These are phyloP conservation scores for Zeugodacus cucurbitae DNA, from an alignment of 1,140 invertebrate genomes.

Conservation along the genomic window DNA sequence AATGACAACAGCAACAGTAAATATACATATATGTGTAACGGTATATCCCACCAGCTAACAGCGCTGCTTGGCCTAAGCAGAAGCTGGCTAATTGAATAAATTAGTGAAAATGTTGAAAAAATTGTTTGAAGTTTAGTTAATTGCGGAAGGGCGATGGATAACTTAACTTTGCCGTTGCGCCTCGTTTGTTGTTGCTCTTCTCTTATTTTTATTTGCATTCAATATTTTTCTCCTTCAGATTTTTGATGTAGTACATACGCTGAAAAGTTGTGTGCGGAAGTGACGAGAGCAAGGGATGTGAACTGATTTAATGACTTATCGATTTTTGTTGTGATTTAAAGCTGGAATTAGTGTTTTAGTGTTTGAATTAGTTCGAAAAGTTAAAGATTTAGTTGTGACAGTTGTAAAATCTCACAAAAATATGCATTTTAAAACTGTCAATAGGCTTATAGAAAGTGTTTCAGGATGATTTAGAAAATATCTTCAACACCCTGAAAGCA, in stretches of 20 bases:
- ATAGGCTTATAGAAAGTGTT: no score
- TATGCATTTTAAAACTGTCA: no score
- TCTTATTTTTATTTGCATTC: not conserved
- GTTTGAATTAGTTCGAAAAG: no score
- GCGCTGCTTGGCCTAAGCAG: not conserved
- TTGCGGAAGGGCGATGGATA: not conserved
- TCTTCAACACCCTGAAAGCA: no score
- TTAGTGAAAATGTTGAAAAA: constrained; percentile 18
- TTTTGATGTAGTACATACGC: not conserved
- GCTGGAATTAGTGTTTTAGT: not conserved
- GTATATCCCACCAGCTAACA: not conserved
- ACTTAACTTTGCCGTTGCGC: not conserved
- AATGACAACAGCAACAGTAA: not conserved
- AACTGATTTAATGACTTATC: not conserved
- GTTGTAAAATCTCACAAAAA: no score
- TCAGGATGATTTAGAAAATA: no score
- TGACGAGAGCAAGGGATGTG: not conserved
- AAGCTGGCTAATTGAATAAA: constrained; percentile 28
- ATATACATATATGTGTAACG: not conserved
- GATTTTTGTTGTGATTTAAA: not conserved
- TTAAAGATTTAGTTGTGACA: no score
- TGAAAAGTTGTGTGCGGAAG: not conserved
- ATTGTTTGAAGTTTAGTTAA: constrained; percentile 21
- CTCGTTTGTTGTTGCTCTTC: not conserved
- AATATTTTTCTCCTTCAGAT: not conserved